Base-by-base conservation (phyloP, 2,888 invertebrate genomes). In the Rutpela maculata region DNA sequence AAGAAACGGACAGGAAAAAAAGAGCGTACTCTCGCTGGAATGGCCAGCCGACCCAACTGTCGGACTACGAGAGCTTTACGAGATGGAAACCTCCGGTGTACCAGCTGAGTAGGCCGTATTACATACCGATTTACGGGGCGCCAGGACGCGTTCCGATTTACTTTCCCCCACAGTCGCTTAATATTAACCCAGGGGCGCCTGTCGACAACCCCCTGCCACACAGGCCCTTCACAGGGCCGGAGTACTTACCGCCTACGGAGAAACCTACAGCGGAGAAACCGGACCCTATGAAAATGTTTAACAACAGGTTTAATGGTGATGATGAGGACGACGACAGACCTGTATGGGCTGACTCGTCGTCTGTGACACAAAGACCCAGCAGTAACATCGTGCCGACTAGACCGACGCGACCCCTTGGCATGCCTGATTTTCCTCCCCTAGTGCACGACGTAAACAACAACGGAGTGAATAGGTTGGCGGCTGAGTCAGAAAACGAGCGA, bases 21-120 rank as follows among this genome's bases (percentile, higher is more conserved):
- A 62, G 72, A 15, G 72, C 15, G 15, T 63, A 55, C 60, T 17
- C 19, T 18, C 35, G 18, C 0, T 69, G 69, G 69, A 19, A 5
- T 12, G 65, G 59, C 11, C 22, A 17, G 38, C 35, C n/a, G 15
- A 7, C 67, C n/a, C 67, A 26, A 7, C n/a, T 55, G 26, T 10
- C 60, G n/a, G 70, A 12, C 4, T 72, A 72, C 19, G 72, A 72
- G 50, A 50, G 18, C 31, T 78, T 75, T 38, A 72, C 80, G 12
- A 68, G 83, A 2, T 89, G 87, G 86, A 85, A 84, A 62, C 86
- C 89, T 1, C 82, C 86, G 7, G 73, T 80, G 0, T 87, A 87
- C 74, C 85, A 85, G 65, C 67, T 89, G 4, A 81, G 76, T 31
- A 82, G 88, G n/a, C 89, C 90, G 3, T 89, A 89, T 80, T 88